These are phyloP conservation scores for Cloeon dipterum DNA, from an alignment of 2,888 invertebrate genomes.

Conservation along the genomic window DNA sequence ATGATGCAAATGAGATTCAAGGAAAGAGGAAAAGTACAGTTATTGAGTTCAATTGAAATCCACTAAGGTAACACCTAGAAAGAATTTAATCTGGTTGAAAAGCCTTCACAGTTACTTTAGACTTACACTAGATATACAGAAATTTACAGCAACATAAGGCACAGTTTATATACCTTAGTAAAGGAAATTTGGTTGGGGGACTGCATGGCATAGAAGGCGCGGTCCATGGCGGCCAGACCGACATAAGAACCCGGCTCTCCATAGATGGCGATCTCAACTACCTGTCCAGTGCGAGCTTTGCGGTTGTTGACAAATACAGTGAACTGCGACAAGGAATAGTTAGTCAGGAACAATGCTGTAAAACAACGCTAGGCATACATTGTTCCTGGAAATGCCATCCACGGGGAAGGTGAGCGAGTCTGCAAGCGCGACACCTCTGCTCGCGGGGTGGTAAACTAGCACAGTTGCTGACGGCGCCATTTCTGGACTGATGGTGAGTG, in stretches of 20 bases:
- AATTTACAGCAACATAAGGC: no score
- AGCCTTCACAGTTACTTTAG: no score
- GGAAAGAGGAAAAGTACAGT: no score
- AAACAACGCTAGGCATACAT: constrained; percentile 25
- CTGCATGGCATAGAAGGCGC: constrained; percentile 78
- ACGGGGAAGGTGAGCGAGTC: constrained; percentile 94
- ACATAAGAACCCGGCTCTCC: constrained; percentile 91
- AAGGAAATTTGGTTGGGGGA: constrained; percentile 40
- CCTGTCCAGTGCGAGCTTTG: constrained; percentile 80
- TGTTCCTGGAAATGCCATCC: constrained; percentile 81
- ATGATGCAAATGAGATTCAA: neutral
- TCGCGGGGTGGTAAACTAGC: constrained; percentile 66
- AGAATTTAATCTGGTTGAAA: no score
- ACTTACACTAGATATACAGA: no score
- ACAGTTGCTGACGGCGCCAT: constrained; percentile 85
- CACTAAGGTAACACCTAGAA: no score
- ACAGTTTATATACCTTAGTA: no score
- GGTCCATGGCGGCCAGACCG: constrained; percentile 72
- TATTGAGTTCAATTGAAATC: no score
- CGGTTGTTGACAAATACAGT: constrained; percentile 73
- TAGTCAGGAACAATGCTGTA: neutral
- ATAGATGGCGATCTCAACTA: constrained; percentile 78
- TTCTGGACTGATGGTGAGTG: constrained; percentile 59
- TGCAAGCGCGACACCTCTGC: constrained; percentile 57
- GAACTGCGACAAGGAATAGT: constrained; percentile 28